phyloP scores from a whole-genome alignment of 2,797 vertebrate species.

The Cyclopterus lumpus region DNA sequence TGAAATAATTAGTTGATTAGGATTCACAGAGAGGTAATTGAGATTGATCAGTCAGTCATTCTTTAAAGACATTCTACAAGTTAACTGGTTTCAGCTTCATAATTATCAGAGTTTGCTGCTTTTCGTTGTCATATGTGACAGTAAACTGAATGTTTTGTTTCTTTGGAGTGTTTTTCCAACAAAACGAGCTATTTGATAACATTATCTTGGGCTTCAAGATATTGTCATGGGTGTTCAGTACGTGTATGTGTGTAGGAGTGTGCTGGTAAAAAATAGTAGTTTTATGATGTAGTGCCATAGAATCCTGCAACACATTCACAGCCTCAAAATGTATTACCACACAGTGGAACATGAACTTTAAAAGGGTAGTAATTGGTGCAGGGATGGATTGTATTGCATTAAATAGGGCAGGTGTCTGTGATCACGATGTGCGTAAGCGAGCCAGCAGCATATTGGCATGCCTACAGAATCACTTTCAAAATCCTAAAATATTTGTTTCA shows the following conservation, averaged over 20 bases:
- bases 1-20: background rate
- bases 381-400: conserved; percentile 26
- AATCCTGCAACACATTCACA: background rate
- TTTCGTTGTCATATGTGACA: background rate
- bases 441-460: background rate
- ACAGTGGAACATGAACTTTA: conserved; percentile 1
- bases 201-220: background rate
- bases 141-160: background rate
- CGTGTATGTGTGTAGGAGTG: background rate
- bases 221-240: background rate
- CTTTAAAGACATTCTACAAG: background rate
- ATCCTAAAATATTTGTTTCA: conserved; percentile 23
- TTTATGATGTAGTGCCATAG: conserved; percentile 13
- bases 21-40: background rate
- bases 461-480: background rate
- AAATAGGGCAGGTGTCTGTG: background rate
- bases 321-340: background rate
- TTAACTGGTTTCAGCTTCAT: background rate
- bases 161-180: background rate
- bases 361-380: conserved; percentile 23
- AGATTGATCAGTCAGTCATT: background rate
- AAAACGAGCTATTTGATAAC: background rate
- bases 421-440: background rate
- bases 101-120: background rate
- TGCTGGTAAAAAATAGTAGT: background rate